These are phyloP conservation scores for Hyla sarda DNA, from an alignment of 2,113 vertebrate genomes.

Conservation along the genomic window DNA sequence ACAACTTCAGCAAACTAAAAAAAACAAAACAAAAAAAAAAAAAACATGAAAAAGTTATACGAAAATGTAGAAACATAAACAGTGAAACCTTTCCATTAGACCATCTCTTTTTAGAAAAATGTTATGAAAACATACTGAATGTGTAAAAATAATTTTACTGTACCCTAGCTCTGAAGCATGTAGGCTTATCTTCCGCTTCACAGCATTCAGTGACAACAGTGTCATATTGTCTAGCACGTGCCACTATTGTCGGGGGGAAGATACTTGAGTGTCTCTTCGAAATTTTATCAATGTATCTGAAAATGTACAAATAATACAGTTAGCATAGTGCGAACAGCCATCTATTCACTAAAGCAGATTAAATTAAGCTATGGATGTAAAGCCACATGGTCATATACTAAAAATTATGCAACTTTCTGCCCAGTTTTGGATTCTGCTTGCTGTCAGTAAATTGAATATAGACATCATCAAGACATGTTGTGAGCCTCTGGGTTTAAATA, in stretches of 20 bases:
- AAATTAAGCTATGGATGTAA: no score
- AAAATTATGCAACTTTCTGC: not conserved
- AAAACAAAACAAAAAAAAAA: not conserved
- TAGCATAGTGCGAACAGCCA: not conserved
- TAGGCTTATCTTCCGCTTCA: not conserved
- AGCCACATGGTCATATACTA: no score
- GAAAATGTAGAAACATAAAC: no score
- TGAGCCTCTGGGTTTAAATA: not conserved
- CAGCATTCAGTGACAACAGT: not conserved
- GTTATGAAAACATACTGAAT: no score
- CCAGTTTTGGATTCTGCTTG: not conserved
- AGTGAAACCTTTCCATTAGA: no score
- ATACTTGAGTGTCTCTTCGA: constrained; percentile 69
- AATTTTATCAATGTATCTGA: constrained; percentile 67
- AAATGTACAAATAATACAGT: constrained; percentile 25
- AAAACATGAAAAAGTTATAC: not conserved
- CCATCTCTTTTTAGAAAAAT: no score
- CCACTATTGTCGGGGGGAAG: constrained; percentile 67
- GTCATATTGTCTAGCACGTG: constrained; percentile 61
- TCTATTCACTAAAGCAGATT: not conserved
- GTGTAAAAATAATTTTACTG: no score
- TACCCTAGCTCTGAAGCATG: not conserved
- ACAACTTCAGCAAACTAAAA: not conserved
- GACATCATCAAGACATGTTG: not conserved
- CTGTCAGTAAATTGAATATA: no score